Percentiles rank a stretch among this genome's conserved stretches.
These are phyloP conservation scores for Podocnemis expansa DNA, from an alignment of 2,113 vertebrate genomes.

Conservation along the genomic window DNA sequence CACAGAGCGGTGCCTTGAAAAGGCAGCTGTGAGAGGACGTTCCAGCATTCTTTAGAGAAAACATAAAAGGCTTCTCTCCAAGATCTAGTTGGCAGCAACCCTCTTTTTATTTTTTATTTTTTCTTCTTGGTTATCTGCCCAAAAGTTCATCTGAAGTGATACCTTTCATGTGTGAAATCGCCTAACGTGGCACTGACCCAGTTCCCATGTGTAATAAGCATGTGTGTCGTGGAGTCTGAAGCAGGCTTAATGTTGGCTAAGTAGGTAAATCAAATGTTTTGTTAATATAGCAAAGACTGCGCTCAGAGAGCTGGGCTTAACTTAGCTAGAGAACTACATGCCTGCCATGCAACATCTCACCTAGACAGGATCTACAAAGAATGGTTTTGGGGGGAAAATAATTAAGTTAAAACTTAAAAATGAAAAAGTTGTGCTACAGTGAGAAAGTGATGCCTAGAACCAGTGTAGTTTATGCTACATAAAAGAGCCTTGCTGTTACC, in stretches of 20 bases:
- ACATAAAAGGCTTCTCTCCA: conserved; percentile 25
- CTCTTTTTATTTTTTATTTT: neutral
- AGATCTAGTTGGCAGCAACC: conserved; percentile 7
- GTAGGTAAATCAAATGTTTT: neutral
- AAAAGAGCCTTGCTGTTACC: neutral
- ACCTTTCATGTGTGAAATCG: conserved; percentile 28
- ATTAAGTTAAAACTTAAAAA: no score
- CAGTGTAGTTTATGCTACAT: neutral
- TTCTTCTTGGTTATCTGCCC: conserved; percentile 29
- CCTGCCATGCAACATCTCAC: neutral
- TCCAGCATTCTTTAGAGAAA: neutral
- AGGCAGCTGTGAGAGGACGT: neutral
- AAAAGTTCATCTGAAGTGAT: conserved; percentile 36
- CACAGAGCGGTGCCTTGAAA: neutral
- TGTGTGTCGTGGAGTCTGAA: neutral
- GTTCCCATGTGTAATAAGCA: neutral
- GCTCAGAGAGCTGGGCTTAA: neutral
- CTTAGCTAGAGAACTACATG: neutral
- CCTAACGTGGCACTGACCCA: neutral
- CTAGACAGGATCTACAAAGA: neutral
- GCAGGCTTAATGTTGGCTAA: neutral
- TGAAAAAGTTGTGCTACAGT: neutral
- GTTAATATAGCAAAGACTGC: neutral
- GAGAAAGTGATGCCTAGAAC: neutral
- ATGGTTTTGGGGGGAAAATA: neutral